A percentile compares a stretch with the other conserved stretches of the same genome.
These are phyloP conservation scores for Druceiella hillmani DNA, from an alignment of 2,888 invertebrate genomes.

Conservation along the genomic window DNA sequence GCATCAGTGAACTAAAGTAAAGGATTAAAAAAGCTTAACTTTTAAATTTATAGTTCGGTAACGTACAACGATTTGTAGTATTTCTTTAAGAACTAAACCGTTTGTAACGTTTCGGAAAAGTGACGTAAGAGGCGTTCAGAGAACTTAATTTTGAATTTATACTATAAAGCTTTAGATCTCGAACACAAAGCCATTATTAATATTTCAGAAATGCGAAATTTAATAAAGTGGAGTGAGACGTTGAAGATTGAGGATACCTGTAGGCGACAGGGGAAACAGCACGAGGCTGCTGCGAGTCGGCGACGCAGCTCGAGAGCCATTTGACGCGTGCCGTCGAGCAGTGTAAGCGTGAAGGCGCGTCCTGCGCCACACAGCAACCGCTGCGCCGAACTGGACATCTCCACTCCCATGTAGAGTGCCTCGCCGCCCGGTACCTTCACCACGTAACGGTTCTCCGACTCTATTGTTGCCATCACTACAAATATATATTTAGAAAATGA, in stretches of 20 bases:
- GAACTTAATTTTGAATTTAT: no score
- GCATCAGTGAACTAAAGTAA: no score
- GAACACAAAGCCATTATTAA: no score
- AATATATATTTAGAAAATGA: constrained; percentile 25
- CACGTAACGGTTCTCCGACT: constrained; percentile 68
- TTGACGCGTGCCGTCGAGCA: constrained; percentile 78
- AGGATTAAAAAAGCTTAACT: no score
- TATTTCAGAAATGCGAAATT: no score
- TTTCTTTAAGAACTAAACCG: no score
- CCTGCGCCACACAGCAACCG: constrained; percentile 67
- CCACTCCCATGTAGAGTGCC: constrained; percentile 68
- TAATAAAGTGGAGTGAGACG: constrained; percentile 12
- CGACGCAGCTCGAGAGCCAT: constrained; percentile 72
- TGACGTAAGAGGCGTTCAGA: no score
- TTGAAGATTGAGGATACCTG: constrained; percentile 43
- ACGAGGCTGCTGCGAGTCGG: constrained; percentile 62
- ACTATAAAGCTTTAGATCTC: no score
- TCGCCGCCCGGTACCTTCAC: constrained; percentile 68
- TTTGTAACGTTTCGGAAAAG: no score
- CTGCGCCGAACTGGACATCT: constrained; percentile 56
- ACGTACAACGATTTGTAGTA: no score
- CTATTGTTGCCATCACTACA: constrained; percentile 55
- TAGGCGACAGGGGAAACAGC: constrained; percentile 66
- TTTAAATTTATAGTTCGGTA: no score
- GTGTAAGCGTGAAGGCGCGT: constrained; percentile 70